Base-by-base conservation (phyloP, 2,797 vertebrate genomes). In the Tinamus major region DNA sequence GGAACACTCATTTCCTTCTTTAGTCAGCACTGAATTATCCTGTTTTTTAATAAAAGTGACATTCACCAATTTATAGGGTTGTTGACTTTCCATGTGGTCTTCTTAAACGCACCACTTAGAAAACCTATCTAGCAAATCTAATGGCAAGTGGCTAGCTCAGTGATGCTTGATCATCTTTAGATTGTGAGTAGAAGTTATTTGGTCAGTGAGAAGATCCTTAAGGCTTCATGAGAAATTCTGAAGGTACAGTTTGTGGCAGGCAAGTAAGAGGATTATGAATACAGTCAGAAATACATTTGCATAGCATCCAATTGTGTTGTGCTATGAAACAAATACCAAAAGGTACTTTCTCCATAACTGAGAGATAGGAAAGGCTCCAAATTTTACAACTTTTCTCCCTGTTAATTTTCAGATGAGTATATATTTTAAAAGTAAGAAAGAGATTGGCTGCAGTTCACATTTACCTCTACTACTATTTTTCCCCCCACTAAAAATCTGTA, bases 401-500 rank as follows among this genome's bases (percentile, higher is more conserved):
- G 18, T 4, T 29, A 19, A 53, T 29, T 90, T 84, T 51, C 9
- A 70, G 76, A 7, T 46, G 9, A 79, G 26, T 10, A 42, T 0
- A 1, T 6, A 74, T 55, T 62, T 55, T n/a, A 71, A 58, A 33
- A 31, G 35, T 35, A 44, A 64, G 33, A 21, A 2, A n/a, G 8
- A 24, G 4, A 7, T 26, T n/a, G 27, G 27, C 17, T n/a, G 29
- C 74, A 81, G 31, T 55, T 72, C 37, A 27, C 3, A 7, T 46
- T 80, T 68, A 29, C 18, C 53, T 65, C 37, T 24, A 31, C 5
- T 76, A 24, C 4, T 70, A 20, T n/a, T 85, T 87, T 80, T 33
- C 41, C 23, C 6, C 35, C 35, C 35, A 35, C 35, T 39, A 41
- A 41, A 41, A 41, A 41, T 13, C 75, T 0, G 0, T 18, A 18